Percentiles rank a stretch among this genome's conserved stretches.
Evolutionary conservation across 2,888 invertebrate genomes (phyloP).

Genomic region (Rhodophaea formosa): DNA sequence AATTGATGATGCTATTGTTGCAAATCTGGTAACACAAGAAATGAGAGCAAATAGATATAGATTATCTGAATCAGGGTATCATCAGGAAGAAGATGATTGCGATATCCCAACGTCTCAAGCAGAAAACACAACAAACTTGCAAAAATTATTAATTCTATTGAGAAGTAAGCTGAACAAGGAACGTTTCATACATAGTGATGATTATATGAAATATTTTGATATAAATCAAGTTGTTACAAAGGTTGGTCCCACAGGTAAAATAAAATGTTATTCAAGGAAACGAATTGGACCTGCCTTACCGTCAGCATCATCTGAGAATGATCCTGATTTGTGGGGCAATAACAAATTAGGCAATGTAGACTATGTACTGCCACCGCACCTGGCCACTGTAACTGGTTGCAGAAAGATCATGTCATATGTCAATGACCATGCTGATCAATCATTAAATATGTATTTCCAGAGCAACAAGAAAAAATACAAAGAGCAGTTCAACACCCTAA

Average conservation of each 20-base stretch:
- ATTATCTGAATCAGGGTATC: background rate
- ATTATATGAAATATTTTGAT: constrained; percentile 37
- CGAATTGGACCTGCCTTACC: background rate
- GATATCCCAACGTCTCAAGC: background rate
- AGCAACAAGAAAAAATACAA: constrained; percentile 40
- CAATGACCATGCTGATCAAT: constrained; percentile 19
- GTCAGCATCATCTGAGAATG: constrained; percentile 26
- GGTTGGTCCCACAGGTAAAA: constrained; percentile 35
- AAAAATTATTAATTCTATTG: constrained; percentile 51
- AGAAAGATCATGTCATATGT: constrained; percentile 49
- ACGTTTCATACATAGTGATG: constrained; percentile 39
- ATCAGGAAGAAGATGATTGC: background rate
- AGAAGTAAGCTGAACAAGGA: constrained; percentile 47
- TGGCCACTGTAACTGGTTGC: constrained; percentile 58
- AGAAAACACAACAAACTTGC: constrained; percentile 45
- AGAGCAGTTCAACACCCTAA: constrained; percentile 39
- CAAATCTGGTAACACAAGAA: constrained; percentile 45
- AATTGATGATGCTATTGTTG: constrained; percentile 58
- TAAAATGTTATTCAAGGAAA: constrained; percentile 60
- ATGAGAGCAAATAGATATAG: constrained; percentile 36
- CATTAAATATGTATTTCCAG: constrained; percentile 36
- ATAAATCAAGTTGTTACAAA: constrained; percentile 31
- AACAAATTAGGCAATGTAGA: constrained; percentile 29
- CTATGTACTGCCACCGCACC: constrained; percentile 61
- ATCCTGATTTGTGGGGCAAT: constrained; percentile 57